A percentile compares a stretch with the other conserved stretches of the same genome.
These are phyloP conservation scores for Drosophila picticornis DNA, from an alignment of 2,888 invertebrate species.

Conservation along the genomic window DNA sequence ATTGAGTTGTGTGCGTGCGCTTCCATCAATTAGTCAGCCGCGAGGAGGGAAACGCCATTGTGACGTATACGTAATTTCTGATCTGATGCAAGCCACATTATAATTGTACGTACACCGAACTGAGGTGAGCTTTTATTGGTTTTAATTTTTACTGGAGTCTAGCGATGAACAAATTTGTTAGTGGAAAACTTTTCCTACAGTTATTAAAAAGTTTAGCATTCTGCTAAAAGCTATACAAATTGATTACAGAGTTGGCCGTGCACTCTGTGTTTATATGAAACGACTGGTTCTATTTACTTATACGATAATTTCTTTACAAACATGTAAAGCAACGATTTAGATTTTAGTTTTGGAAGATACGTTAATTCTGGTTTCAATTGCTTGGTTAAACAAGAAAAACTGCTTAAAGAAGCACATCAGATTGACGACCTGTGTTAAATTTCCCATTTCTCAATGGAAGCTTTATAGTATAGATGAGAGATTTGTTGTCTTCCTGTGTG, in stretches of 20 bases:
- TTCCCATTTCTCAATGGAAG: not conserved
- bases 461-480: not conserved
- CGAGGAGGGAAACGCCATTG: constrained; percentile 3
- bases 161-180: not conserved
- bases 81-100: constrained; percentile 31
- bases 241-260: not conserved
- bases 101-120: constrained; percentile 7
- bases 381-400: not conserved
- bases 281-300: not conserved
- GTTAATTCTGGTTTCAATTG: not conserved
- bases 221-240: not conserved
- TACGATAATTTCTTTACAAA: not conserved
- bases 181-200: not conserved
- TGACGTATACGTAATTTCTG: constrained; percentile 49
- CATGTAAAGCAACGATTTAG: not conserved
- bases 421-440: not conserved
- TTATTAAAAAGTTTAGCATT: not conserved
- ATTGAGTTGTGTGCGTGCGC: constrained; percentile 64
- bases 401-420: no score
- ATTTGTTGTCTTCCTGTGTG: accelerated
- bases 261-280: not conserved
- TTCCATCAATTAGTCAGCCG: constrained; percentile 31
- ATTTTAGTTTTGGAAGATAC: not conserved
- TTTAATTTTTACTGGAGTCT: not conserved
- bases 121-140: constrained; percentile 8